Evolutionary conservation across 2,113 vertebrate genomes (phyloP), one percentile per base, ranked within the genome.

Genomic region (Megaceryle torquata): DNA sequence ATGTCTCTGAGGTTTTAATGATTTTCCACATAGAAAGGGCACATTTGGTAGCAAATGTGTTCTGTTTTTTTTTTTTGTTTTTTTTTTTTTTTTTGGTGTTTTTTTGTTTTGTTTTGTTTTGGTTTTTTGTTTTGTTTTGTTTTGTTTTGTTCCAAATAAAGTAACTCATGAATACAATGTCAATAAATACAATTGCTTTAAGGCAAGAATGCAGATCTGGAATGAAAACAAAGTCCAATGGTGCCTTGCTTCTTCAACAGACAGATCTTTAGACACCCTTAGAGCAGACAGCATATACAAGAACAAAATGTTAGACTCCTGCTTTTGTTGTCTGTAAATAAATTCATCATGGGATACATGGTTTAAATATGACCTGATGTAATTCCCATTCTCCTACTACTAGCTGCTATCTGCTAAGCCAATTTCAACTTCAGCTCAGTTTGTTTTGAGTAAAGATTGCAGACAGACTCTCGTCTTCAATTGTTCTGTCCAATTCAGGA

Each of bases 261-360:
- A 91, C 0, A 0, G 68, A 83, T 88, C 95, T 95, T 91, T 86
- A 95, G 64, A 75, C 85, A 88, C 78, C 51, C 82, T 87, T 77
- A 71, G 59, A 94, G 43, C 60, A 94, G 79, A 70, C 46, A 89
- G 78, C 35, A 33, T 70, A 80, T 70, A 91, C 0, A 0, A 89
- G 93, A 96, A 96, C 82, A 94, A 91, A 96, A 97, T 88, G 71
- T 96, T 90, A 96, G 85, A 71, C 68, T 88, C 76, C 81, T 95
- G 93, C 93, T 96, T 97, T 84, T 96, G 79, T 93, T 95, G 80
- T 78, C 95, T 95, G 89, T 84, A 78, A 92, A 91, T 63, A 94
- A 93, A 96, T 88, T 96, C 86, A 96, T 96, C 93, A 35, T 59
- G 95, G 59, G 70, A 82, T 95, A 48, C 80, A 82, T 35, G 89